phyloP scores from a whole-genome alignment of 2,888 invertebrate genomes.

The Eupeodes latifasciatus region DNA sequence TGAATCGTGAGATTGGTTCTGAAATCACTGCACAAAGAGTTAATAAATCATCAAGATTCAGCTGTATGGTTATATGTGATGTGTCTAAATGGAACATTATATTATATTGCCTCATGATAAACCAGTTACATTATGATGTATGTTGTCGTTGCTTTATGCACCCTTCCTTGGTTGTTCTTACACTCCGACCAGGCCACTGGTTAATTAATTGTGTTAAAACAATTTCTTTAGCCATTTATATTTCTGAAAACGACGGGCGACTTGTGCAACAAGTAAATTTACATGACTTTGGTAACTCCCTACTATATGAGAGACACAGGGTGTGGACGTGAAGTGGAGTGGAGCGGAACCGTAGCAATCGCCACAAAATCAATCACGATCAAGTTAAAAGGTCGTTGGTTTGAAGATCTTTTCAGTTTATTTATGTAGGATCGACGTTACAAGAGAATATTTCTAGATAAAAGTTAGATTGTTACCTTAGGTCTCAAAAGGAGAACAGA shows the following conservation, averaged over 20 bases:
- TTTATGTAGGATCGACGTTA: conserved; percentile 44
- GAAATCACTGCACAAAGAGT: conserved; percentile 46
- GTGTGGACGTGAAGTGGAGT: not conserved
- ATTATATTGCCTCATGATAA: conserved; percentile 53
- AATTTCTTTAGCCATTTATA: conserved; percentile 70
- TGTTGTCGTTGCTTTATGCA: conserved; percentile 18
- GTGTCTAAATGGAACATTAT: conserved; percentile 45
- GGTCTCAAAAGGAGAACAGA: not conserved
- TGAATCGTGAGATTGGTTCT: conserved; percentile 70
- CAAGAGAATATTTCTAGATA: conserved; percentile 47
- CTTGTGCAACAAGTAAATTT: conserved; percentile 73
- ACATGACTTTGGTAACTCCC: conserved; percentile 62
- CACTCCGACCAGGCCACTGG: conserved; percentile 53
- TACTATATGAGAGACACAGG: not conserved
- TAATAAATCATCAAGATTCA: conserved; percentile 68
- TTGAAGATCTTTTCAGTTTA: conserved; percentile 57
- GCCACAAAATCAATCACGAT: conserved; percentile 73
- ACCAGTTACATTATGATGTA: conserved; percentile 51
- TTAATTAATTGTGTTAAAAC: conserved; percentile 76
- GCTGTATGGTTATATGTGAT: conserved; percentile 8
- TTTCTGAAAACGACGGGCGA: conserved; percentile 53
- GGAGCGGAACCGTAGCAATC: conserved; percentile 52
- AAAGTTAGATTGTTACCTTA: not conserved
- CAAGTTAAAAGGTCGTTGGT: conserved; percentile 63
- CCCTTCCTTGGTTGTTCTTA: not conserved